These are phyloP conservation scores for Drosophila subobscura DNA, from an alignment of 1,140 invertebrate genomes.

Conservation along the genomic window DNA sequence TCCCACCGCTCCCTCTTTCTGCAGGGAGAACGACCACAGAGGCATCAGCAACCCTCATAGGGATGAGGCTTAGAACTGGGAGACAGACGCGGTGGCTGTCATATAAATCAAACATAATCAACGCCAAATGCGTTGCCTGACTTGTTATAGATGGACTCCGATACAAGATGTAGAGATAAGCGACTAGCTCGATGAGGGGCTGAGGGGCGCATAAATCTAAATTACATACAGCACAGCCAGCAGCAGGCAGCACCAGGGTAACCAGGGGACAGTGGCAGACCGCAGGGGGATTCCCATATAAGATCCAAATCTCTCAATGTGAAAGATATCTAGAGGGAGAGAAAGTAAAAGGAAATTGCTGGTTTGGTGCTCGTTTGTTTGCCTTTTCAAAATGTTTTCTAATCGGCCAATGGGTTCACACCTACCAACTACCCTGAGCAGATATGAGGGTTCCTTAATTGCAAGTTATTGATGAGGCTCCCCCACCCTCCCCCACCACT, in stretches of 20 bases:
- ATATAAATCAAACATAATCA: slow-evolving; percentile 79
- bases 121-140: slow-evolving; percentile 54
- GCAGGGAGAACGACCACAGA: slow-evolving; percentile 19
- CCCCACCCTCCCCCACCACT: slow-evolving; percentile 8
- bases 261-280: slow-evolving; percentile 1
- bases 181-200: neutral
- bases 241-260: neutral
- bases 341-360: slow-evolving; percentile 29
- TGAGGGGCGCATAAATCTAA: slow-evolving; percentile 68
- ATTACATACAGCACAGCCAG: slow-evolving; percentile 54
- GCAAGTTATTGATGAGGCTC: slow-evolving; percentile 63
- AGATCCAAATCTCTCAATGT: slow-evolving; percentile 61
- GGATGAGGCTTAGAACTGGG: slow-evolving; percentile 7
- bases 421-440: slow-evolving; percentile 32
- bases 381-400: slow-evolving; percentile 56
- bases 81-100: slow-evolving; percentile 39
- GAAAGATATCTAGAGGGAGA: slow-evolving; percentile 17
- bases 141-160: slow-evolving; percentile 60
- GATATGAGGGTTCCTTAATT: slow-evolving; percentile 54
- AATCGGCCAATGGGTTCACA: slow-evolving; percentile 57
- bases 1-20: too few species aligned
- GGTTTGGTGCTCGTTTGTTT: slow-evolving; percentile 48
- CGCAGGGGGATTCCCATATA: slow-evolving; percentile 59
- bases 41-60: slow-evolving; percentile 47
- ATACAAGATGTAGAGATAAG: slow-evolving; percentile 40